Base-by-base conservation (phyloP, 2,888 invertebrate genomes). In the Leptarthrus brevirostris region DNA sequence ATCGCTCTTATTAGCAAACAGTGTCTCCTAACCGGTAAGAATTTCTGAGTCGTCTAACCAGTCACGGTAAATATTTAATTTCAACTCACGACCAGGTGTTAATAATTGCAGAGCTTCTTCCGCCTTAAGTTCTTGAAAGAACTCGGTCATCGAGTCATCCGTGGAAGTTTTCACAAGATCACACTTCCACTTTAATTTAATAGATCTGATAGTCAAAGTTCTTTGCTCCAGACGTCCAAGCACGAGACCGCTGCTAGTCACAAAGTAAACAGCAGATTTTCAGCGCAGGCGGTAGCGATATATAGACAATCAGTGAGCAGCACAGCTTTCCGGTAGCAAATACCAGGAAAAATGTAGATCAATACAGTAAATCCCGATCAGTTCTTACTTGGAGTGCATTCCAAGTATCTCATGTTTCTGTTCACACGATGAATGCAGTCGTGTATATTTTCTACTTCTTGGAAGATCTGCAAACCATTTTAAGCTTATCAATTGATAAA, bases 21-120 rank as follows among this genome's bases (percentile, higher is more conserved):
- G n/a, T n/a, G n/a, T n/a, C n/a, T n/a, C n/a, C n/a, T n/a, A n/a
- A n/a, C n/a, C n/a, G n/a, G n/a, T n/a, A n/a, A n/a, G n/a, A n/a
- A n/a, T n/a, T n/a, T n/a, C n/a, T n/a, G n/a, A n/a, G n/a, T n/a
- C n/a, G n/a, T n/a, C n/a, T n/a, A n/a, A n/a, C n/a, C n/a, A n/a
- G n/a, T n/a, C 30, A 56, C 30, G 30, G n/a, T 30, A 30, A 8
- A n/a, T 4, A 2, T 0, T 56, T 30, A 56, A 26, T n/a, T n/a
- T n/a, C n/a, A n/a, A 56, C 16, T 56, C 56, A 16, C 26, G 30
- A 56, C 56, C 56, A 56, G 56, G 56, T 56, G 56, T 30, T 56
- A 56, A 56, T n/a, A 26, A 56, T 14, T 26, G n/a, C 56, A 56
- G 5, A 22, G 30, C 26, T 56, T 56, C 56, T 56, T 56, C 56